Evolutionary conservation across 2,888 invertebrate species (phyloP).

Genomic region (Eugnorisma glareosa): DNA sequence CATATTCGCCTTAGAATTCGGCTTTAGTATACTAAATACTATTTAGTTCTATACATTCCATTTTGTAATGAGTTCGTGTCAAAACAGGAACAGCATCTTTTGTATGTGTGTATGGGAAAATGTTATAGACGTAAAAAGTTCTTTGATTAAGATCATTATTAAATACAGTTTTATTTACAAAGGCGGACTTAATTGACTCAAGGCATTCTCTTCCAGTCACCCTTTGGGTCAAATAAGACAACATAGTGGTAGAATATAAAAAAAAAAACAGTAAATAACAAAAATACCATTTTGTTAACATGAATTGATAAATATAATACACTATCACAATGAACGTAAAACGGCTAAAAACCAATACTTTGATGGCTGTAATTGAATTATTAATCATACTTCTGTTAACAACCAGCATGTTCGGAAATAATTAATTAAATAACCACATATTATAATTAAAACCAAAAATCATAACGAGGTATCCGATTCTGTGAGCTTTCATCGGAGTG

Average conservation of each 20-base stretch:
- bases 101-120: background rate
- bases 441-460: constrained; percentile 4
- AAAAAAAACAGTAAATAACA: too few relatives aligned
- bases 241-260: too few relatives aligned
- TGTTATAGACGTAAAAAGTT: background rate
- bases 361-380: constrained; percentile 30
- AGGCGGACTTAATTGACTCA: too few relatives aligned
- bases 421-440: constrained; percentile 5
- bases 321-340: background rate
- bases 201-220: too few relatives aligned
- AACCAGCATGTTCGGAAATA: background rate
- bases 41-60: constrained; percentile 19
- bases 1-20: constrained; percentile 52
- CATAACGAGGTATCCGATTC: background rate
- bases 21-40: constrained; percentile 39
- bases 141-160: background rate
- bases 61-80: constrained; percentile 27
- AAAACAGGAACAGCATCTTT: background rate
- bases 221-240: too few relatives aligned
- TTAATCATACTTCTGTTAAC: constrained; percentile 12
- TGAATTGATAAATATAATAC: too few relatives aligned
- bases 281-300: too few relatives aligned
- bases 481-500: background rate
- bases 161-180: too few relatives aligned
- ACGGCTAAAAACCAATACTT: background rate